phyloP scores from a whole-genome alignment of 2,797 vertebrate species.

The Dromococcyx pavoninus region DNA sequence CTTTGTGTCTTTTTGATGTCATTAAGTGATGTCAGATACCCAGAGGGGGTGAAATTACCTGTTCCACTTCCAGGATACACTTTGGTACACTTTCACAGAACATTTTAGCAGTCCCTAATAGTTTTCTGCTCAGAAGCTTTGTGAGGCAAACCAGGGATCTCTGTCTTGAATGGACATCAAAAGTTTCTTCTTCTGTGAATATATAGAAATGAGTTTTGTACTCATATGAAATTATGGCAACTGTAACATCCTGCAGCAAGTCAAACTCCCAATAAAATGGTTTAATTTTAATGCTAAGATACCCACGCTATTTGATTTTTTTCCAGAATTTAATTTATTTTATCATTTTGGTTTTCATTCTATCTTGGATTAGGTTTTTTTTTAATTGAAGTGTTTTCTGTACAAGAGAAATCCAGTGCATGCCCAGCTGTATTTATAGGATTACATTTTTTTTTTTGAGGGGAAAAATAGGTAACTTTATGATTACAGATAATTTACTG shows the following conservation, averaged over 20 bases:
- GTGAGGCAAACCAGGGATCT: background rate
- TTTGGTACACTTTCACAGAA: background rate
- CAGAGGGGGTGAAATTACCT: background rate
- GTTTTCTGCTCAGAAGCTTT: background rate
- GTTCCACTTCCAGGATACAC: background rate
- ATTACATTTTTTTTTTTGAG: slow-evolving; percentile 34
- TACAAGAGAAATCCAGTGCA: background rate
- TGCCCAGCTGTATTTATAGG: slow-evolving; percentile 10
- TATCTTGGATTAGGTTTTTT: slow-evolving; percentile 42
- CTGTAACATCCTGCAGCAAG: background rate
- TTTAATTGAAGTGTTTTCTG: slow-evolving; percentile 33
- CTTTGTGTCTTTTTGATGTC: background rate
- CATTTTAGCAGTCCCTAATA: background rate
- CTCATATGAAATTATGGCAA: background rate
- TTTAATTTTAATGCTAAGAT: slow-evolving; percentile 1
- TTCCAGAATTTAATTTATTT: slow-evolving; percentile 16
- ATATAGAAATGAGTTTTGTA: background rate
- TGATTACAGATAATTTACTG: slow-evolving; percentile 44
- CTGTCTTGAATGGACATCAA: background rate
- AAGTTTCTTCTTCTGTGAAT: background rate
- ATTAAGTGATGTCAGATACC: background rate
- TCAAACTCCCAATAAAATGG: background rate
- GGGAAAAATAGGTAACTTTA: slow-evolving; percentile 28
- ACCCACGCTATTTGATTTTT: background rate
- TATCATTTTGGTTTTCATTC: slow-evolving; percentile 16